Evolutionary conservation across 2,888 invertebrate species (phyloP).

Genomic region (Oscheius sp.): DNA sequence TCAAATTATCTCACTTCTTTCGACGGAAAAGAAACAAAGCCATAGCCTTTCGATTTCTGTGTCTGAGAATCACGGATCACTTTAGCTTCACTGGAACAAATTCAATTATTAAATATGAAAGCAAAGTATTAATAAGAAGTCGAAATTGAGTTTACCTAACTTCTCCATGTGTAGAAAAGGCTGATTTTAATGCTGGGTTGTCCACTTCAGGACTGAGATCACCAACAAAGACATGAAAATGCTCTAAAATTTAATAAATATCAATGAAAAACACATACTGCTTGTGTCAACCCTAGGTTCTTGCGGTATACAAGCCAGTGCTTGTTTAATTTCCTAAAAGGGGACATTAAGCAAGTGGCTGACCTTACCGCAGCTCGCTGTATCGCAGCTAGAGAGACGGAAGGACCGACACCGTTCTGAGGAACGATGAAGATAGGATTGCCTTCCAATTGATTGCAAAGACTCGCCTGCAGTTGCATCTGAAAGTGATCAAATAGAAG

Average conservation of each 20-base stretch:
- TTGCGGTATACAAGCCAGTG: conserved; percentile 96
- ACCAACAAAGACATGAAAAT: conserved; percentile 99
- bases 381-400: conserved; percentile 42
- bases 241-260: conserved; percentile 75
- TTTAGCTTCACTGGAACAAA: conserved; percentile 83
- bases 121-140: conserved; percentile 3
- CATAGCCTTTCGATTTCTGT: conserved; percentile 97
- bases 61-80: conserved; percentile 99
- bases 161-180: conserved; percentile 97
- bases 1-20: conserved; percentile 77
- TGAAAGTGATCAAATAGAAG: conserved; percentile 19
- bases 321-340: conserved; percentile 88
- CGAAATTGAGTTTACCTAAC: conserved; percentile 74
- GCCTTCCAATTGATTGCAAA: conserved; percentile 44
- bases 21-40: conserved; percentile 97
- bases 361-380: conserved; percentile 43
- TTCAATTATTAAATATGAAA: not conserved
- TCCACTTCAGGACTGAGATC: conserved; percentile 98
- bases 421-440: conserved; percentile 52
- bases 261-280: conserved; percentile 73
- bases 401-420: conserved; percentile 34
- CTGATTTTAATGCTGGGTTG: conserved; percentile 93
- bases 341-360: not conserved
- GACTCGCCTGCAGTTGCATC: conserved; percentile 30
- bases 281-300: conserved; percentile 80